Percentiles rank a stretch among this genome's conserved stretches.
phyloP scores from a whole-genome alignment of 2,888 invertebrate genomes.

The Drosophila lacicola region DNA sequence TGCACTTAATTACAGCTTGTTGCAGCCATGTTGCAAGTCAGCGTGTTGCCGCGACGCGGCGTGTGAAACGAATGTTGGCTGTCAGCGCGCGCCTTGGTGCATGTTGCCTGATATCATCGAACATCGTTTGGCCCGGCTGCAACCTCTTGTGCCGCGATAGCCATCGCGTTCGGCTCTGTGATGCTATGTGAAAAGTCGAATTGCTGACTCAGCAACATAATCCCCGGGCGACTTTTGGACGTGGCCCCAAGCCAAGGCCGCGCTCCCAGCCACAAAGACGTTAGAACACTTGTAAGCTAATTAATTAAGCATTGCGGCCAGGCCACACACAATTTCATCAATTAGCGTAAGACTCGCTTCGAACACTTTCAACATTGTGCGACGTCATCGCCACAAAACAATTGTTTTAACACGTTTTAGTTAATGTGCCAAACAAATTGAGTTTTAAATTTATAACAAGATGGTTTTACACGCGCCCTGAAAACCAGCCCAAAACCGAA shows the following conservation, averaged over 20 bases:
- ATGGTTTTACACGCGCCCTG: slow-evolving; percentile 51
- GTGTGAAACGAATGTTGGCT: slow-evolving; percentile 75
- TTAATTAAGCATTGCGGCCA: slow-evolving; percentile 43
- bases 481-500: slow-evolving; percentile 10
- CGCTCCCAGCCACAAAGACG: neutral
- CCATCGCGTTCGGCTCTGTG: slow-evolving; percentile 47
- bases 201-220: slow-evolving; percentile 72
- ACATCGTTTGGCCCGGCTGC: slow-evolving; percentile 47
- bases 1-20: slow-evolving; percentile 75
- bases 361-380: slow-evolving; percentile 59
- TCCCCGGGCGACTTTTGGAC: slow-evolving; percentile 13
- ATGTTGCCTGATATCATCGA: slow-evolving; percentile 75
- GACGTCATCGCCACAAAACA: slow-evolving; percentile 61
- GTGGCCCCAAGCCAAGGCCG: slow-evolving; percentile 41
- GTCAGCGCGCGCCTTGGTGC: slow-evolving; percentile 64
- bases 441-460: slow-evolving; percentile 63
- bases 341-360: slow-evolving; percentile 43
- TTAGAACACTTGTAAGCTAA: slow-evolving; percentile 45
- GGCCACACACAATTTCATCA: slow-evolving; percentile 45
- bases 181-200: slow-evolving; percentile 56
- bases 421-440: slow-evolving; percentile 58
- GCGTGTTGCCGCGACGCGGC: slow-evolving; percentile 44
- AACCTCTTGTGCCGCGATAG: slow-evolving; percentile 44
- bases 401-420: slow-evolving; percentile 67
- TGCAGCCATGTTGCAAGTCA: slow-evolving; percentile 57